Base-by-base conservation (phyloP, 2,888 invertebrate genomes). In the Andrena praecox region DNA sequence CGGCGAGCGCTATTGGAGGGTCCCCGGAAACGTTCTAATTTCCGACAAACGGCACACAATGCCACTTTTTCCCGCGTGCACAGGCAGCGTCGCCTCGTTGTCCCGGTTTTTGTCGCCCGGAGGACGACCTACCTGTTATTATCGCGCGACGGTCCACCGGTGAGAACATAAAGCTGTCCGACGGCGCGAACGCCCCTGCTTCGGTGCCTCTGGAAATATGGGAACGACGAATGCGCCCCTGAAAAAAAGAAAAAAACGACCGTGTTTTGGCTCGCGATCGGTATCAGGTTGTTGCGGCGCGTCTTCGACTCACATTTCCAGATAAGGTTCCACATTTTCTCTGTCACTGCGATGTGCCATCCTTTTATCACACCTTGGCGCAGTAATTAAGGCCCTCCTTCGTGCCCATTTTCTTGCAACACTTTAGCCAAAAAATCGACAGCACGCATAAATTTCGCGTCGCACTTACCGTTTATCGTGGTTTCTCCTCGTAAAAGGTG, bases 81-180 rank as follows among this genome's bases (percentile, higher is more conserved):
- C 60, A 12, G 24, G 27, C 24, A 27, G 71, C 69, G 54, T 62
- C 74, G 79, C 72, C 76, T 77, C 80, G 80, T 86, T 81, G 68
- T 68, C 71, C 78, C 31, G 77, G 76, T 88, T 90, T 91, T 90
- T 91, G 85, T 81, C 77, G 72, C 64, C 10, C 68, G 50, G 68
- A 35, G 67, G 67, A 79, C 56, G 71, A 83, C 72, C 73, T 82
- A 87, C 85, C 89, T 89, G 88, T 91, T 90, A 91, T 91, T 90
- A 91, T 90, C 88, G 87, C 88, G 87, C 89, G 87, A 88, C 89
- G 85, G 77, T 89, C 80, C 82, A 74, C 77, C 63, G 81, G 78
- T 74, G 81, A 88, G 82, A 84, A 85, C 84, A 87, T 90, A 89
- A 91, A 90, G 75, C 76, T 85, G 84, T 87, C 78, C 66, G 24